Evolutionary conservation across 2,113 vertebrate species (phyloP), one percentile per base, ranked within the genome.

Genomic region (Hypomesus transpacificus): DNA sequence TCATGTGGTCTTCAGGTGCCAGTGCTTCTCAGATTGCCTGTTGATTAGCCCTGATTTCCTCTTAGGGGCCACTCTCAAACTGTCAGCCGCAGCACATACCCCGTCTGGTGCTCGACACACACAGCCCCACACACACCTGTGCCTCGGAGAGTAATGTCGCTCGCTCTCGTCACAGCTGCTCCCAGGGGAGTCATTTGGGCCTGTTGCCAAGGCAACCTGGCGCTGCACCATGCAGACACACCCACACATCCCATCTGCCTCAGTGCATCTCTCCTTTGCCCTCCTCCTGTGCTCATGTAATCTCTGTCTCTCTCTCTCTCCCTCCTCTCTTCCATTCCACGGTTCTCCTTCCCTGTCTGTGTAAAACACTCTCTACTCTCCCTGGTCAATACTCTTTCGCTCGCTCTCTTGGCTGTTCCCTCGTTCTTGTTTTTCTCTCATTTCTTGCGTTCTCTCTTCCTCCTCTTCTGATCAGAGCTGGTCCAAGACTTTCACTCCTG

Each of bases 401-500:
- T 46, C 39, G 39, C 39, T 46, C 39, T 46, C 39, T 46, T 7
- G 39, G 39, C 39, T 1, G 39, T 46, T 11, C 39, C 39, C 39
- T 46, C 39, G 39, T 46, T 46, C 39, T 46, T 13, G 39, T 46
- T 46, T 13, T 39, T 28, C 31, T 75, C 59, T 34, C 28, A 46
- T 6, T 60, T 14, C 3, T 53, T 8, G 57, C 14, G n/a, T 53
- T 14, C 74, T 68, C 17, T 46, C 39, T 79, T 17, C 68, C 6
- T 70, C 28, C 68, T 70, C 6, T 51, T 75, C 20, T 0, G 69
- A 69, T 79, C 90, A 99, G 97, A 92, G 50, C 91, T 94, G 17
- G 89, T 96, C 84, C 90, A 92, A 80, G 92, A 90, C 84, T 99
- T 98, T 80, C 93, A 94, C 63, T 88, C 90, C 21, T 97, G 95